Base-by-base conservation (phyloP, 2,113 vertebrate genomes). In the Antennarius striatus region DNA sequence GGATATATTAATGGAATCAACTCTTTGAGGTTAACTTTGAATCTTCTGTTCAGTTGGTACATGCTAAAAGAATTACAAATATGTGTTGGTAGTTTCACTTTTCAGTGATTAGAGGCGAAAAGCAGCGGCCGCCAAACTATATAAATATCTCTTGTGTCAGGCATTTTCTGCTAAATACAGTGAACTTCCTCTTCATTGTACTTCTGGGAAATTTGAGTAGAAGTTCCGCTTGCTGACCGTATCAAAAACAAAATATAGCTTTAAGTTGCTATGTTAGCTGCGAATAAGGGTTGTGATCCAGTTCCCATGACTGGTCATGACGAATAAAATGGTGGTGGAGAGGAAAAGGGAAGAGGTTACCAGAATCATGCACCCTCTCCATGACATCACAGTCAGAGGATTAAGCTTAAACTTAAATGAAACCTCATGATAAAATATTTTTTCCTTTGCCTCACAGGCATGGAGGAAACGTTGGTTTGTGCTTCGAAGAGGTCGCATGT, bases 401-500 rank as follows among this genome's bases (percentile, higher is more conserved):
- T 29, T 3, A 46, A 48, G 14, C n/a, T 22, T 6, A 16, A 50
- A 8, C 7, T 50, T 17, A 16, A 51, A 65, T 3, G 14, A 42
- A 6, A 51, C 32, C 39, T 50, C 39, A n/a, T n/a, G 15, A 48
- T 51, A 15, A 30, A 22, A 47, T 54, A 12, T 62, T 52, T 77
- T 14, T 39, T 45, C 3, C 9, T 72, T 53, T 53, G 56, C 62
- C 55, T 63, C 53, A 51, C 89, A 99, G 98, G 95, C 96, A 5
- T 99, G 98, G 98, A 86, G 97, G 73, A 96, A 95, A 75, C 95
- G 98, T 54, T 99, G 98, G 98, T 99, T 99, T 1, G 95, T 99
- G 75, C 92, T 99, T 17, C 95, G 97, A 49, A 88, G 94, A 55
- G 98, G 98, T 16, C 95, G 97, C 50, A 95, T 98, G 96, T 95